Base-by-base conservation (phyloP, 2,888 invertebrate species). In the Piscicola geometra region DNA sequence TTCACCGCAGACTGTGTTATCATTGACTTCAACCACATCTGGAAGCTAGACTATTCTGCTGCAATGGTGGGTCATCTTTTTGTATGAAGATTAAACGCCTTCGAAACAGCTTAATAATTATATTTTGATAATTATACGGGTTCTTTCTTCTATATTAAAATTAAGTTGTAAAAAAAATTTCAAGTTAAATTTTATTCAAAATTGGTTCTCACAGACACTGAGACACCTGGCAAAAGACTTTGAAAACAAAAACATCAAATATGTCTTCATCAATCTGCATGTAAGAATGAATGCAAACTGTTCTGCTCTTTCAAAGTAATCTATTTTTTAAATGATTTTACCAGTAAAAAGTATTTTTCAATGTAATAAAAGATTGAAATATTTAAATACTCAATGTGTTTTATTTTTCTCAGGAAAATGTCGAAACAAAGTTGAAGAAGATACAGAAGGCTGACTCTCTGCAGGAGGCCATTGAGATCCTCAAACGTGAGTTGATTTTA, bases 21-120 rank as follows among this genome's bases (percentile, higher is more conserved):
- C n/a, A 30, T 76, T 30, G 76, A 76, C 60, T 66, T 76, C 36
- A 30, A 12, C 35, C 75, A 70, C 15, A 69, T 76, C 12, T 36
- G 41, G 32, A 69, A 36, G 25, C 36, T 76, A 60, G 76, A 76
- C 47, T 76, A 33, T 36, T 68, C 70, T 2, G 72, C 76, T 25
- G 72, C 68, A 0, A 67, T 21, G 32, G 75, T 75, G 30, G 52
- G 50, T 50, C 41, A 5, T 3, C 5, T 41, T 41, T 21, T 25
- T 33, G 12, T 70, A n/a, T 32, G 3, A 33, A 33, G n/a, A n/a
- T n/a, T n/a, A n/a, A n/a, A n/a, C n/a, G n/a, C n/a, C n/a, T n/a
- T n/a, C n/a, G n/a, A n/a, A n/a, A n/a, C n/a, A n/a, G n/a, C n/a
- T n/a, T n/a, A n/a, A n/a, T n/a, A n/a, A n/a, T n/a, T n/a, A n/a